phyloP scores from a whole-genome alignment of 2,797 vertebrate genomes.

The Bufotes viridis region DNA sequence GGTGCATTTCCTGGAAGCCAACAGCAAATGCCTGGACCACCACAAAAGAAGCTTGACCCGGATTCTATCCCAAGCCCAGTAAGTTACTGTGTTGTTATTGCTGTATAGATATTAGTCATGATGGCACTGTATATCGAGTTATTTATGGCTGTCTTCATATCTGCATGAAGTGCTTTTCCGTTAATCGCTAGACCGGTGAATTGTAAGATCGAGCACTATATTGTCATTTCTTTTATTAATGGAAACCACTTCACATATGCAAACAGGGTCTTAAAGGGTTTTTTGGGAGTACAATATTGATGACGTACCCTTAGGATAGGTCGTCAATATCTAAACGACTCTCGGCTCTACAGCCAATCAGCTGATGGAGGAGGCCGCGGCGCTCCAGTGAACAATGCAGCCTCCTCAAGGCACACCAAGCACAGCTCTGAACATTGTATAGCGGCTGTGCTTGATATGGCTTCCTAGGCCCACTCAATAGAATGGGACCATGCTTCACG shows the following conservation, averaged over 20 bases:
- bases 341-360: no score
- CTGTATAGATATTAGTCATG: background rate
- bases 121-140: background rate
- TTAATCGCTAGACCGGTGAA: background rate
- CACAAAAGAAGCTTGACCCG: conserved; percentile 89
- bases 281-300: no score
- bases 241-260: background rate
- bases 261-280: background rate
- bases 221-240: background rate
- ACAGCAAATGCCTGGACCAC: conserved; percentile 79
- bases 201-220: background rate
- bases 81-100: conserved; percentile 67
- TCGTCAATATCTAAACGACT: no score
- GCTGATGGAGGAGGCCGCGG: no score
- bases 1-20: conserved; percentile 78
- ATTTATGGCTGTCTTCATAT: background rate
- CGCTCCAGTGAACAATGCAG: no score
- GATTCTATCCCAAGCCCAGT: conserved; percentile 94
- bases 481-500: no score
- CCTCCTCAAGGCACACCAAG: no score
- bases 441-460: no score
- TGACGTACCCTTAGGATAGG: no score
- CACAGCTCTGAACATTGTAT: no score
- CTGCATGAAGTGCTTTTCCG: no score
- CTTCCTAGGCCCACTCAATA: no score